Conservation (phyloP, 2,113 vertebrate genomes). For the Plecturocebus donacophilus region DNA sequence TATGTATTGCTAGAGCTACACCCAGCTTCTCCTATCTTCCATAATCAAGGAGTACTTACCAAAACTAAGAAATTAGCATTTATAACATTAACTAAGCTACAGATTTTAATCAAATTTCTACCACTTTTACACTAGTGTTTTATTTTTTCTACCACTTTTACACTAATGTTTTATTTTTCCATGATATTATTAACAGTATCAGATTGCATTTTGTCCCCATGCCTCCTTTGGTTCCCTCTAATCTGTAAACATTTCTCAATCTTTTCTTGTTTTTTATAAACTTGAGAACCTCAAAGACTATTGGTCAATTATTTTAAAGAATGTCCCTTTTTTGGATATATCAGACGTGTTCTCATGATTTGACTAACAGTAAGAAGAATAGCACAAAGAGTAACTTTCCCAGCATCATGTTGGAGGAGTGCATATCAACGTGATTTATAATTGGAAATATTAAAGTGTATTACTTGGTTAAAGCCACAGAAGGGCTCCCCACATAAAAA, state of each 20-base stretch:
- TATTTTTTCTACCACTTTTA: background rate
- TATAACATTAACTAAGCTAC: background rate
- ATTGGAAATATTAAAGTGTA: background rate
- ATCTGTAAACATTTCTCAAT: background rate
- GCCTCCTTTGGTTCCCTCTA: background rate
- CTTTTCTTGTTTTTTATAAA: background rate
- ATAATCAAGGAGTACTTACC: background rate
- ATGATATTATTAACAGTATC: background rate
- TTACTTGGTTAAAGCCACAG: background rate
- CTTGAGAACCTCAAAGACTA: background rate
- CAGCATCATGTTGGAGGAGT: background rate
- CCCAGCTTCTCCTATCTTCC: background rate
- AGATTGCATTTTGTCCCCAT: background rate
- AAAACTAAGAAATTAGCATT: background rate
- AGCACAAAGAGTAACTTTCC: background rate
- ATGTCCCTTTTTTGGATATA: background rate
- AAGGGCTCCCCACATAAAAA: background rate
- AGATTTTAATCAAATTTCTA: background rate
- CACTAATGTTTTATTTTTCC: background rate
- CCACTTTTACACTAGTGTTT: background rate
- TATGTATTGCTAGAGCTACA: background rate
- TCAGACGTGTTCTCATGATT: background rate
- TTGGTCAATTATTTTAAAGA: background rate
- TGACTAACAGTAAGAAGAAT: background rate
- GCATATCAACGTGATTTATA: background rate